Conservation (phyloP, 2,888 invertebrate genomes). For the Hemaris fuciformis region DNA sequence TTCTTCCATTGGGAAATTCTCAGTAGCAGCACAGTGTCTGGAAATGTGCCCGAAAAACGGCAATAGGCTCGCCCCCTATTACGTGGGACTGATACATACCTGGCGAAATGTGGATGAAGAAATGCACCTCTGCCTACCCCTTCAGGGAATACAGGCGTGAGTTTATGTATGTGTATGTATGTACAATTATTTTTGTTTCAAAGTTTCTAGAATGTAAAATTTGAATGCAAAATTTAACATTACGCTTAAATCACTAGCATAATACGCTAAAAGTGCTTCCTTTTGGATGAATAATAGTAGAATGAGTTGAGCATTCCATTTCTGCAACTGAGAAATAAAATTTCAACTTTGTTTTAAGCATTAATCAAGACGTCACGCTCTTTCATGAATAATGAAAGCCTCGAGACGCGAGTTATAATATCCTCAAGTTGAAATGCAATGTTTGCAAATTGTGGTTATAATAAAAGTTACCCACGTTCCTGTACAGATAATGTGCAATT, state of each 20-base stretch:
- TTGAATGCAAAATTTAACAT: background rate
- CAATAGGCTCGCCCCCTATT: too few relatives aligned
- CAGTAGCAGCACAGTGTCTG: too few relatives aligned
- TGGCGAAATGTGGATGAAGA: too few relatives aligned
- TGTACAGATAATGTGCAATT: constrained; percentile 2
- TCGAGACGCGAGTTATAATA: constrained; percentile 31
- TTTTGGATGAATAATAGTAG: constrained; percentile 33
- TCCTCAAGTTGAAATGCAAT: constrained; percentile 30
- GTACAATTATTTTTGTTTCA: too few relatives aligned
- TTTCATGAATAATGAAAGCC: constrained; percentile 54
- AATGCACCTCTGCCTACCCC: too few relatives aligned
- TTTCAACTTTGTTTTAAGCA: constrained; percentile 49
- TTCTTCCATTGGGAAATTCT: too few relatives aligned
- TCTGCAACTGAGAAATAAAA: constrained; percentile 40
- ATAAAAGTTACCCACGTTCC: constrained; percentile 17
- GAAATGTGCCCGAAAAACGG: too few relatives aligned
- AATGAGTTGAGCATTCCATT: constrained; percentile 25
- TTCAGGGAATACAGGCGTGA: too few relatives aligned
- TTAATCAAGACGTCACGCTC: constrained; percentile 49
- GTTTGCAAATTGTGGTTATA: constrained; percentile 32
- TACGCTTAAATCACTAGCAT: background rate
- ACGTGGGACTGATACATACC: too few relatives aligned
- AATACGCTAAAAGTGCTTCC: constrained; percentile 25
- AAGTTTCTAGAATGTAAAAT: background rate
- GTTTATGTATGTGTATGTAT: too few relatives aligned